Evolutionary conservation across 1,140 invertebrate genomes (phyloP).

Genomic region (Micrasema minimum): DNA sequence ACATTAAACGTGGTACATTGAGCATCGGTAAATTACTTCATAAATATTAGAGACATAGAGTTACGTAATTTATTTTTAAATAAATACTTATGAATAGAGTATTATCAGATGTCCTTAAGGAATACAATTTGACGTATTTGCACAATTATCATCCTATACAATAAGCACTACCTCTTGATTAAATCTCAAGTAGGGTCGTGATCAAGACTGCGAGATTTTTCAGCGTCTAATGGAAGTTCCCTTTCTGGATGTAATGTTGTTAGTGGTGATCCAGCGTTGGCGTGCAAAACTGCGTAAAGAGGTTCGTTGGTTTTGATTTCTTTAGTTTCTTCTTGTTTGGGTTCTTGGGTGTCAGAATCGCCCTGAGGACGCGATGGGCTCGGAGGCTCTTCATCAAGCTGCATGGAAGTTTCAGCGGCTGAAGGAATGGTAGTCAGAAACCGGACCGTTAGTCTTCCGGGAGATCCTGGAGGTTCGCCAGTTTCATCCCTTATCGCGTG

Average conservation of each 20-base stretch:
- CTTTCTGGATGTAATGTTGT: constrained; percentile 45
- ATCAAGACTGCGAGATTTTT: constrained; percentile 40
- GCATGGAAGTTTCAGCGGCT: constrained; percentile 81
- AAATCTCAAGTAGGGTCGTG: constrained; percentile 34
- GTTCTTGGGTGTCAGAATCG: background rate
- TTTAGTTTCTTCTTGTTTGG: background rate
- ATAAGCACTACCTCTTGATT: constrained; percentile 14
- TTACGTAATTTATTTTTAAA: background rate
- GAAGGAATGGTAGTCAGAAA: constrained; percentile 84
- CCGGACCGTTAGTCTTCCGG: constrained; percentile 72
- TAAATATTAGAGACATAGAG: background rate
- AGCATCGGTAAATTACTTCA: background rate
- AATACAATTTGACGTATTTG: constrained; percentile 18
- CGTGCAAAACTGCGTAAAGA: constrained; percentile 49
- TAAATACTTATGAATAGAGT: background rate
- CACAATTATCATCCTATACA: constrained; percentile 3
- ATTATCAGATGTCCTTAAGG: background rate
- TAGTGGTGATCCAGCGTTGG: constrained; percentile 29
- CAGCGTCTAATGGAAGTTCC: constrained; percentile 50
- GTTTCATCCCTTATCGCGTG: constrained; percentile 76
- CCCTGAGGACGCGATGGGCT: constrained; percentile 50
- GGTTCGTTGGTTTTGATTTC: constrained; percentile 29
- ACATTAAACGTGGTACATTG: no score
- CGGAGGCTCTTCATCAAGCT: constrained; percentile 72
- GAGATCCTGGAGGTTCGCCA: constrained; percentile 73